Base-by-base conservation (phyloP, 1,140 invertebrate genomes). In the Diuraphis noxia region DNA sequence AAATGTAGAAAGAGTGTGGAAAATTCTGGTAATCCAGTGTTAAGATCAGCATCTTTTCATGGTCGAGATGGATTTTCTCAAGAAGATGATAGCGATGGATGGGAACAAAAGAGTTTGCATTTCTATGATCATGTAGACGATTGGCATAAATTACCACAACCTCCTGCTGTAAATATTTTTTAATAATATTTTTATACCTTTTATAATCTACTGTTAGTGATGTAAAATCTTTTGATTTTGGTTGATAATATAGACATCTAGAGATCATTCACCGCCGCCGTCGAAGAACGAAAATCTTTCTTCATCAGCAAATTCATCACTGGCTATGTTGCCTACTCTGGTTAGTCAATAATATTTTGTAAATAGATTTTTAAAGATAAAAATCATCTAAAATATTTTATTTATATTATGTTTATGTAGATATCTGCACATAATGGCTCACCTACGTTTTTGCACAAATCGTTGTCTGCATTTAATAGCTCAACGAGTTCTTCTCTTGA, bases 31-130 rank as follows among this genome's bases (percentile, higher is more conserved):
- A 94, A 93, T 92, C 94, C 94, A 9, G 94, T 95, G 13, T 92
- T 95, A 38, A 93, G 95, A 41, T 95, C 95, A 17, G 95, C 95
- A 30, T 95, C 95, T 88, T 95, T 95, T 92, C 95, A 95, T 92
- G 94, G 95, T 0, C 77, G 89, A 38, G 77, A 91, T 49, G 77
- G 36, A 0, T 91, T 91, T 82, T 82, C 52, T 95, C 95, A 36
- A 93, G 94, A 84, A 94, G 89, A 91, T 52, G 89, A 91, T 40
- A 82, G 89, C 82, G 89, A 91, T 30, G 43, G 10, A 21, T 91
- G 89, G 89, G 89, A 91, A 46, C 89, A 91, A 91, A 91, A 91
- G 4, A 91, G 89, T 52, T 81, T 91, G 8, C 72, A 91, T 81
- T 81, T 46, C 6, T 91, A 82, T 52, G n/a, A 91, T 40, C 77